phyloP scores from a whole-genome alignment of 2,113 vertebrate species.

The Odocoileus virginianus region DNA sequence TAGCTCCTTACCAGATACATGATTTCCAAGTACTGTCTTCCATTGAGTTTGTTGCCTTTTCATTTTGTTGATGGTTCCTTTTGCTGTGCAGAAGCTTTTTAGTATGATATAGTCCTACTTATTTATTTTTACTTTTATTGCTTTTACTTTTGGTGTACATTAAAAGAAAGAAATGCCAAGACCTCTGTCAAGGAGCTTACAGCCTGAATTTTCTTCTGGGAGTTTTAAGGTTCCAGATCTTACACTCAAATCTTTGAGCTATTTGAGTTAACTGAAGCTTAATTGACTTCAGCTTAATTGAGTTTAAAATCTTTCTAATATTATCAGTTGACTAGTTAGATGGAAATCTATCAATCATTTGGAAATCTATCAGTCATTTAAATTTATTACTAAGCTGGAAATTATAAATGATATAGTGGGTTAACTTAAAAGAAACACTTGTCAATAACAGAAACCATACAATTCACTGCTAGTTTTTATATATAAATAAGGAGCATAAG shows the following conservation, averaged over 20 bases:
- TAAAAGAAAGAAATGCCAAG: not conserved
- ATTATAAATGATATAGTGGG: not conserved
- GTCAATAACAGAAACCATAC: not conserved
- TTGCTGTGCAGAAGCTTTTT: not conserved
- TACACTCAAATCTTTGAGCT: not conserved
- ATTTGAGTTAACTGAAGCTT: not conserved
- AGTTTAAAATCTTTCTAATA: not conserved
- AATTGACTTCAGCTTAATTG: not conserved
- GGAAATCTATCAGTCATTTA: not conserved
- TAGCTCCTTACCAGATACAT: not conserved
- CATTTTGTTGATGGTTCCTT: not conserved
- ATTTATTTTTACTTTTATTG: not conserved
- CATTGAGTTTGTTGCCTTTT: not conserved
- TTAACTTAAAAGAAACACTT: not conserved
- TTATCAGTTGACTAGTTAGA: not conserved
- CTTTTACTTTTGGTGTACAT: not conserved
- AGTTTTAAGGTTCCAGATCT: not conserved
- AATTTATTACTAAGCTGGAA: not conserved
- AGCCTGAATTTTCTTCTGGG: not conserved
- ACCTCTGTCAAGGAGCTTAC: not conserved
- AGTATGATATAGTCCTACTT: not conserved
- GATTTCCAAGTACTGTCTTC: not conserved
- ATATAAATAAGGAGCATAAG: not conserved
- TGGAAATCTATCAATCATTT: not conserved
- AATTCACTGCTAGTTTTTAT: not conserved